These are phyloP conservation scores for Drymonia ruficornis DNA, from an alignment of 2,888 invertebrate genomes.

Conservation along the genomic window DNA sequence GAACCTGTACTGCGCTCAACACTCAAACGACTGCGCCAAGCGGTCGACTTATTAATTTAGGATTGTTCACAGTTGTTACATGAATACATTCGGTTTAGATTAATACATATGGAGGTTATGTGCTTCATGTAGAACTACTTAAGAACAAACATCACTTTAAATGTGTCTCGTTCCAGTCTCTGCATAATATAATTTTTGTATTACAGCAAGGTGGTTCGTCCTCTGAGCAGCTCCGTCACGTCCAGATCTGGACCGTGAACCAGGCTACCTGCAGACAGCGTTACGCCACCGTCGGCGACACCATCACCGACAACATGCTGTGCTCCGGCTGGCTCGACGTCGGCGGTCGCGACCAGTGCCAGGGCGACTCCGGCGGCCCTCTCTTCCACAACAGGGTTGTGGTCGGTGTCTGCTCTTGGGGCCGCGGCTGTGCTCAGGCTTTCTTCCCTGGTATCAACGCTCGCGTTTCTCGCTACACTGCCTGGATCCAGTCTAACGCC, in stretches of 20 bases:
- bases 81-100: too few species aligned
- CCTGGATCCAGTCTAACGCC: slow-evolving; percentile 39
- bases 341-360: slow-evolving; percentile 53
- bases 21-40: too few species aligned
- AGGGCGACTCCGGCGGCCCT: slow-evolving; percentile 53
- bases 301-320: slow-evolving; percentile 50
- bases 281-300: slow-evolving; percentile 26
- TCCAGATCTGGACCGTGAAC: slow-evolving; percentile 49
- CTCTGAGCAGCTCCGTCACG: slow-evolving; percentile 49
- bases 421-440: slow-evolving; percentile 38
- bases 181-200: too few species aligned
- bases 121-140: too few species aligned
- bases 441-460: slow-evolving; percentile 48
- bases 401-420: slow-evolving; percentile 52
- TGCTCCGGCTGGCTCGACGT: slow-evolving; percentile 53
- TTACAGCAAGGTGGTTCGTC: slow-evolving; percentile 32
- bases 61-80: too few species aligned
- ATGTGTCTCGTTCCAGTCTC: too few species aligned
- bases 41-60: too few species aligned
- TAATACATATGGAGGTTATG: too few species aligned
- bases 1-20: too few species aligned
- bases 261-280: slow-evolving; percentile 43
- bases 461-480: slow-evolving; percentile 42
- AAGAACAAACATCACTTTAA: too few species aligned
- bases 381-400: slow-evolving; percentile 46